Percentiles rank a stretch among this genome's conserved stretches.
Evolutionary conservation across 2,888 invertebrate genomes (phyloP).

Genomic region (Bombylius major): DNA sequence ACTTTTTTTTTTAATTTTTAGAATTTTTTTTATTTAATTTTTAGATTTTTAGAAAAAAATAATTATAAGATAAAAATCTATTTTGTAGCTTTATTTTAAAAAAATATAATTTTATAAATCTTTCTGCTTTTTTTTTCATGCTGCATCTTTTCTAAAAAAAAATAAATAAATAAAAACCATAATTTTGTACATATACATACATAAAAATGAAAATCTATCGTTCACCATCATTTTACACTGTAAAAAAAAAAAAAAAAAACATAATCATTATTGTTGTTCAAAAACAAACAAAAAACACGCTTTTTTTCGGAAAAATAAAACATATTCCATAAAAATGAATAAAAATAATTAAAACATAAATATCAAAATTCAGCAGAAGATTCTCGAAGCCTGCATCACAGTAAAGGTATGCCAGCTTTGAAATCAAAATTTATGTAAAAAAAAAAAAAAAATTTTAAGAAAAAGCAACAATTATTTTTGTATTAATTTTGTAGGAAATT

Average conservation of each 20-base stretch:
- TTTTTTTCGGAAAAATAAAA: constrained; percentile 14
- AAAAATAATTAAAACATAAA: constrained; percentile 9
- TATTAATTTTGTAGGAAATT: background rate
- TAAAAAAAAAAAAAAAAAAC: constrained; percentile 15
- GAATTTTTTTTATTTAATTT: too few relatives aligned
- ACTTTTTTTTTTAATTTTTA: too few relatives aligned
- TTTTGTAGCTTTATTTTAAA: too few relatives aligned
- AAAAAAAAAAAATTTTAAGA: constrained; percentile 2
- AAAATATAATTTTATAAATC: too few relatives aligned
- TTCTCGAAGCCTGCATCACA: constrained; percentile 88
- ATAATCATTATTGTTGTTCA: constrained; percentile 12
- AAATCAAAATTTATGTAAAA: constrained; percentile 17
- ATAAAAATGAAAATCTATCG: background rate
- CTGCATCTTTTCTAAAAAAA: constrained; percentile 8
- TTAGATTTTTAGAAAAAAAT: too few relatives aligned
- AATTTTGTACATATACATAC: too few relatives aligned
- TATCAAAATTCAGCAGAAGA: constrained; percentile 51
- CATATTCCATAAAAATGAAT: constrained; percentile 12
- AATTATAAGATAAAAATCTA: too few relatives aligned
- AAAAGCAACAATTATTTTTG: constrained; percentile 5
- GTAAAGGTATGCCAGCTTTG: constrained; percentile 59
- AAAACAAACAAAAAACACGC: background rate
- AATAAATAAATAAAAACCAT: constrained; percentile 1
- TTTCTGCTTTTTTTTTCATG: constrained; percentile 16
- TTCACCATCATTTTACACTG: background rate